Conservation (phyloP, 2,888 invertebrate species). For the Julus scandinavius region DNA sequence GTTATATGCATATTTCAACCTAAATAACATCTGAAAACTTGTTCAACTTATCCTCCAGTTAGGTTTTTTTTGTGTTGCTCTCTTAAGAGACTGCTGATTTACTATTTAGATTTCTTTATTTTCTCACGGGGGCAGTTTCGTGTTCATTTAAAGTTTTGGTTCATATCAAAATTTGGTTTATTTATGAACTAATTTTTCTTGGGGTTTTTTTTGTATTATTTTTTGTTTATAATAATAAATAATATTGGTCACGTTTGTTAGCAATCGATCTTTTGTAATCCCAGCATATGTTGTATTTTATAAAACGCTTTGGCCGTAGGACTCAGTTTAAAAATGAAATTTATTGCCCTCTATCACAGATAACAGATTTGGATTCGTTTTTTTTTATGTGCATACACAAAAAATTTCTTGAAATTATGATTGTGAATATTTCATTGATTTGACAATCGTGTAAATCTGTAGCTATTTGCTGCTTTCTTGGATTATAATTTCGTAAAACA, state of each 20-base stretch:
- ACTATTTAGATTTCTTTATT: not conserved
- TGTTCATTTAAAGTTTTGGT: not conserved
- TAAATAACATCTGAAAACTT: not conserved
- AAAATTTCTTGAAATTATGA: no score
- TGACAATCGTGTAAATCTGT: not conserved
- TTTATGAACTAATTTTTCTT: not conserved
- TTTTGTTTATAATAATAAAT: not conserved
- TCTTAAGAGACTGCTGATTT: not conserved
- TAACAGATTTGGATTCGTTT: no score
- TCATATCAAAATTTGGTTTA: not conserved
- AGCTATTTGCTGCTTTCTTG: not conserved
- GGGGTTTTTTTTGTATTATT: not conserved
- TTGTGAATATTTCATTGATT: not conserved
- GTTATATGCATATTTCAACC: not conserved
- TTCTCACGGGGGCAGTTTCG: constrained; percentile 2
- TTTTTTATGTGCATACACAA: no score
- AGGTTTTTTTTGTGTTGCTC: not conserved
- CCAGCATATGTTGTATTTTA: not conserved
- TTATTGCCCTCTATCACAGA: not conserved
- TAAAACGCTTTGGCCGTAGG: constrained; percentile 9
- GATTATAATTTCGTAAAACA: no score
- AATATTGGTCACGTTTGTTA: not conserved
- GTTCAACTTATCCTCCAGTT: not conserved
- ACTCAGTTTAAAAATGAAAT: not conserved
- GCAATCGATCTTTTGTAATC: not conserved